Evolutionary conservation across 2,113 vertebrate species (phyloP).

Genomic region (Grallaria varia): DNA sequence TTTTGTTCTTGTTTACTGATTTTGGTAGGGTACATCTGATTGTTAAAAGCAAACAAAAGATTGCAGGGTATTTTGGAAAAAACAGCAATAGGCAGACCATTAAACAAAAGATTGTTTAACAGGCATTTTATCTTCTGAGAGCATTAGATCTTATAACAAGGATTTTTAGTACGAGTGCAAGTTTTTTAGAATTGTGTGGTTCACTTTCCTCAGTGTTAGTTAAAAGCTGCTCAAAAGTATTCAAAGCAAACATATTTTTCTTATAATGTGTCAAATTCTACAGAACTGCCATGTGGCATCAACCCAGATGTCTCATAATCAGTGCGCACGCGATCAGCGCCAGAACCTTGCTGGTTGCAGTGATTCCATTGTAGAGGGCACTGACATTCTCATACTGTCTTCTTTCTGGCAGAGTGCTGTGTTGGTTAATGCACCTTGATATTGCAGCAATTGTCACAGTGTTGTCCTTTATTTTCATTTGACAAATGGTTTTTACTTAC

Average conservation of each 20-base stretch:
- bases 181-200: not conserved
- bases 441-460: too few species aligned
- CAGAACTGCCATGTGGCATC: not conserved
- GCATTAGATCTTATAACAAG: not conserved
- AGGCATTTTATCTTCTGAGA: not conserved
- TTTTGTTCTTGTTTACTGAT: not conserved
- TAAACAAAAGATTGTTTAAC: not conserved
- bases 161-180: not conserved
- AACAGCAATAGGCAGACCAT: not conserved
- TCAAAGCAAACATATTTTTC: not conserved
- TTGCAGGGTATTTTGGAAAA: not conserved
- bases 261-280: not conserved
- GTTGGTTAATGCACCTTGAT: not conserved
- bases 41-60: not conserved
- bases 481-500: not conserved
- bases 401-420: not conserved
- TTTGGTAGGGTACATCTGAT: not conserved
- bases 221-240: not conserved
- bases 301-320: fast-evolving
- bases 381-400: not conserved
- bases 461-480: not conserved
- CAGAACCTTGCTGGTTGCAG: not conserved
- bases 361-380: not conserved
- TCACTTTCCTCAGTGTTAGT: not conserved
- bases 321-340: fast-evolving